phyloP scores from a whole-genome alignment of 2,888 invertebrate genomes.

The Megaustenia siamemsis region DNA sequence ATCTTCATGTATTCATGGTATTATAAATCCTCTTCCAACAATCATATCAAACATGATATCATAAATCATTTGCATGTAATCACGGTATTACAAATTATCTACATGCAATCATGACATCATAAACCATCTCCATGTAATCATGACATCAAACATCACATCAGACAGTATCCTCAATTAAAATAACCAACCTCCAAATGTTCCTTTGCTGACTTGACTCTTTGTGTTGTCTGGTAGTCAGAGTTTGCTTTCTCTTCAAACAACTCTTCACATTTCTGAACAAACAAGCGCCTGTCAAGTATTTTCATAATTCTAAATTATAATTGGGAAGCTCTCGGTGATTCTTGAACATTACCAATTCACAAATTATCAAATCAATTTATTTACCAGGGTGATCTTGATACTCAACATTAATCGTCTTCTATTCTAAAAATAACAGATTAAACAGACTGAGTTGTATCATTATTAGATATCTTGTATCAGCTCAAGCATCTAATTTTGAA shows the following conservation, averaged over 20 bases:
- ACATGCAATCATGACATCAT: background rate
- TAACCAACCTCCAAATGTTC: constrained; percentile 75
- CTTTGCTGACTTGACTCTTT: constrained; percentile 72
- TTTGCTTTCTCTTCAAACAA: constrained; percentile 74
- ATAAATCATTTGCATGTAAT: background rate
- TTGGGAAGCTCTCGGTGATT: too few relatives aligned
- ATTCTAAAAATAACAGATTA: too few relatives aligned
- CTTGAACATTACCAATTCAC: too few relatives aligned
- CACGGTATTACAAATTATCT: background rate
- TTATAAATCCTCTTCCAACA: too few relatives aligned
- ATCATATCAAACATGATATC: background rate
- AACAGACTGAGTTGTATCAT: too few relatives aligned
- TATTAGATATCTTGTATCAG: too few relatives aligned
- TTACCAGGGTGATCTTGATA: too few relatives aligned
- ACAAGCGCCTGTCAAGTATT: constrained; percentile 74
- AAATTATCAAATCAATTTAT: too few relatives aligned
- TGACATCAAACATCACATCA: background rate
- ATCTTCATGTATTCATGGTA: background rate
- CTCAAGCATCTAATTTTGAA: too few relatives aligned
- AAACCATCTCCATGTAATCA: background rate
- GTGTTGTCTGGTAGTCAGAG: constrained; percentile 64
- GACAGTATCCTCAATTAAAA: background rate
- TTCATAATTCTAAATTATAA: too few relatives aligned
- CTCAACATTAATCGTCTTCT: too few relatives aligned
- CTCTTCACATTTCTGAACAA: constrained; percentile 77